Base-by-base conservation (phyloP, 2,113 vertebrate species). In the Apodemus sylvaticus region DNA sequence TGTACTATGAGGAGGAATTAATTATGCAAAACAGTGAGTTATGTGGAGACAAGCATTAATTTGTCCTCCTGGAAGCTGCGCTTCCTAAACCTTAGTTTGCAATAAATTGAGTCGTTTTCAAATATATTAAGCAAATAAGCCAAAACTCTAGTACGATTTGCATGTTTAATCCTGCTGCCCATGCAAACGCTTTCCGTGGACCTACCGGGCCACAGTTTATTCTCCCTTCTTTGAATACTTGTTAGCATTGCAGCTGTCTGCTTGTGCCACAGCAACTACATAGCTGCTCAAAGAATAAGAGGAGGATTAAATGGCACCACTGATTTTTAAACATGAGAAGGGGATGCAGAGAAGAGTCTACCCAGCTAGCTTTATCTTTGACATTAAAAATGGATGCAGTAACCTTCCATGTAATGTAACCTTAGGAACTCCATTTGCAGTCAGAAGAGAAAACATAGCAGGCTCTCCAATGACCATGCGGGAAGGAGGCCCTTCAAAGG, bases 1-100 rank as follows among this genome's bases (percentile, higher is more conserved):
- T 13, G 48, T 95, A 91, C 94, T 95, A 86, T 36, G 34, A 93
- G 96, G 96, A 97, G 93, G 97, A 98, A 98, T 97, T 97, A 97
- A 98, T 97, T 97, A 98, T 95, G 96, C 71, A 98, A 97, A 97
- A 74, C 45, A 94, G 88, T 86, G 68, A 93, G 97, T 95, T 96
- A 95, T 94, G 73, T 97, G 86, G 92, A 96, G 81, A 91, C 66
- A 94, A 89, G 96, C 92, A 96, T 89, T 95, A 94, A 93, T 97
- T 95, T 94, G 81, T 93, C 92, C 96, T 94, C 96, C 94, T 96
- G 95, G 88, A 96, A 94, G 94, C 92, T 45, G 77, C 97, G 96
- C 86, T 94, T 96, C 92, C 82, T 95, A 95, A 97, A 94, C 96
- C 95, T 96, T 92, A 73, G 79, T 95, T 92, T 95, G 94, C 86